These are phyloP conservation scores for Helicoverpa assulta DNA, from an alignment of 2,888 invertebrate genomes.

Conservation along the genomic window DNA sequence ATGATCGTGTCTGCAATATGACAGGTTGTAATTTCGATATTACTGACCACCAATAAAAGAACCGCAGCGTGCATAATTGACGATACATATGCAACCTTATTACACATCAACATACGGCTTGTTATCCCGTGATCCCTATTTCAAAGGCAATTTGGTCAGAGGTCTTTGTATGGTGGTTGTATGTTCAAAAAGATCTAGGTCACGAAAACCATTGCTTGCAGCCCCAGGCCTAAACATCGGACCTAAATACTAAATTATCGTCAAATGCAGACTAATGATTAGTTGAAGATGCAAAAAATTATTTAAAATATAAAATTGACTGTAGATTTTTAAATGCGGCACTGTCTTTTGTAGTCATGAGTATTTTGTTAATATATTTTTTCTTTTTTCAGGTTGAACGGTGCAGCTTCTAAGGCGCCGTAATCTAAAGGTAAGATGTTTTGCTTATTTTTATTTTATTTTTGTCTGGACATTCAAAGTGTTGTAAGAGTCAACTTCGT, in stretches of 20 bases:
- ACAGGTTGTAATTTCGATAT: slow-evolving; percentile 87
- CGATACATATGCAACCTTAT: slow-evolving; percentile 66
- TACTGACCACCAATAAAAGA: slow-evolving; percentile 69
- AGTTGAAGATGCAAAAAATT: slow-evolving; percentile 79
- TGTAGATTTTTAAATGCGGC: slow-evolving; percentile 68
- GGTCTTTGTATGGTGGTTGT: slow-evolving; percentile 71
- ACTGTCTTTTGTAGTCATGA: slow-evolving; percentile 63
- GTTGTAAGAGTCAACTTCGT: slow-evolving; percentile 5
- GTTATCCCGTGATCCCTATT: slow-evolving; percentile 56
- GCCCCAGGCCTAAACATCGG: slow-evolving; percentile 83
- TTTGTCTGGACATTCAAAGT: slow-evolving; percentile 26
- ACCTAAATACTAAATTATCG: slow-evolving; percentile 86
- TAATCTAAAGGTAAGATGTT: slow-evolving; percentile 70
- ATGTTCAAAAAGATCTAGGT: slow-evolving; percentile 86
- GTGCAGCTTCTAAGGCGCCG: slow-evolving; percentile 43
- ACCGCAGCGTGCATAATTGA: slow-evolving; percentile 54
- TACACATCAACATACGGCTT: slow-evolving; percentile 45
- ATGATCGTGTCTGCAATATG: slow-evolving; percentile 85
- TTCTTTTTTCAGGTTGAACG: slow-evolving; percentile 70
- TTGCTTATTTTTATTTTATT: slow-evolving; percentile 63
- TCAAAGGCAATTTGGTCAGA: slow-evolving; percentile 60
- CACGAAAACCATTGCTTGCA: slow-evolving; percentile 86
- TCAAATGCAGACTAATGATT: slow-evolving; percentile 83
- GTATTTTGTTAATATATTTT: slow-evolving; percentile 62
- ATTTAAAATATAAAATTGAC: slow-evolving; percentile 77